phyloP scores from a whole-genome alignment of 2,113 vertebrate genomes.

The Tursiops truncatus region DNA sequence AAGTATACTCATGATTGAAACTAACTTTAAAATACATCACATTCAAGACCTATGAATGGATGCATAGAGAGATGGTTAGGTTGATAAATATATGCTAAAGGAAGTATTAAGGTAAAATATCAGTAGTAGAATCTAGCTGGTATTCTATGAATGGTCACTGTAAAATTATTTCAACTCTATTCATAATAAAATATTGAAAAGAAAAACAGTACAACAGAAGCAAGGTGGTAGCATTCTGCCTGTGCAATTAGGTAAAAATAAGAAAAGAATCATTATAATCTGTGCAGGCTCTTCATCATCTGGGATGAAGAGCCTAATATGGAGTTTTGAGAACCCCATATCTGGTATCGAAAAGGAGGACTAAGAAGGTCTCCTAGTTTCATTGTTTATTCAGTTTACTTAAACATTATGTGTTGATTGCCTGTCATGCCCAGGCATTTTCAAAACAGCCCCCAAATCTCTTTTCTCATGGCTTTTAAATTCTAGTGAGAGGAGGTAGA shows the following conservation, averaged over 20 bases:
- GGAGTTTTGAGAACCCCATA: neutral
- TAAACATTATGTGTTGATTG: neutral
- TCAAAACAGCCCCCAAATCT: neutral
- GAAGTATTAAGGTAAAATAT: neutral
- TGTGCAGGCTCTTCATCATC: neutral
- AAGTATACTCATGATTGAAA: neutral
- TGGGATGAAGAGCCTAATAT: neutral
- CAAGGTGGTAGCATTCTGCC: neutral
- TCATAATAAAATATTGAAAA: neutral
- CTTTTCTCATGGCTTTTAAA: neutral
- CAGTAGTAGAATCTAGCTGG: neutral
- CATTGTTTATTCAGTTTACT: neutral
- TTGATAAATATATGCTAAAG: neutral
- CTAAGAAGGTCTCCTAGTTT: neutral
- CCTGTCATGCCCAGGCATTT: neutral
- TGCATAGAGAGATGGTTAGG: no score
- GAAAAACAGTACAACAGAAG: neutral
- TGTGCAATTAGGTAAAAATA: neutral
- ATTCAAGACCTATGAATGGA: no score
- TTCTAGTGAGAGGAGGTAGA: neutral
- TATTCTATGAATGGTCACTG: neutral
- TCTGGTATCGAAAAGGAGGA: neutral
- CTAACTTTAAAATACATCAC: neutral
- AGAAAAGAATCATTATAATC: neutral
- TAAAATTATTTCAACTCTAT: neutral